Evolutionary conservation across 2,113 vertebrate species (phyloP).

Genomic region (Alces alces): DNA sequence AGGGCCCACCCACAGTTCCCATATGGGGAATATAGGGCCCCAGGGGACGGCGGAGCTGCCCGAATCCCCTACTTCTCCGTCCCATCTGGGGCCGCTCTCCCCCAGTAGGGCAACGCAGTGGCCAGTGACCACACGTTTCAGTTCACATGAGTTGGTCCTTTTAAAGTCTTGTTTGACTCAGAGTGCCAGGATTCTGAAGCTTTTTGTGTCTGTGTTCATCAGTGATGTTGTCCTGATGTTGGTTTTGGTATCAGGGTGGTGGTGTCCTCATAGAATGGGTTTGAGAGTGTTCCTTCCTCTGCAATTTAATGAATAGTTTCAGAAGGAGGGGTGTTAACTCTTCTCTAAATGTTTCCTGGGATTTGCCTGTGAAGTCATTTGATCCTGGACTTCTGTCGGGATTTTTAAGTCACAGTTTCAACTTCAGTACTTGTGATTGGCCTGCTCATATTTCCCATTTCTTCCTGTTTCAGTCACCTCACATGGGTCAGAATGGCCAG

Average conservation of each 20-base stretch:
- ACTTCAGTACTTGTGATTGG: background rate
- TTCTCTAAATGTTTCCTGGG: background rate
- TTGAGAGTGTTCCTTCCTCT: background rate
- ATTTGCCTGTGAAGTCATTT: background rate
- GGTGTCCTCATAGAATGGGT: background rate
- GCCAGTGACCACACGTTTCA: background rate
- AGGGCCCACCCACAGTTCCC: background rate
- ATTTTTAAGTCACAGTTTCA: background rate
- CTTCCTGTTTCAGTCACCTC: background rate
- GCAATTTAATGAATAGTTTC: background rate
- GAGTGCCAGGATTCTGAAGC: background rate
- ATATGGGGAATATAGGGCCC: accelerated
- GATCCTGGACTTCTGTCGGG: background rate
- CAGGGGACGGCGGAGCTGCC: background rate
- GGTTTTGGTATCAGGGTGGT: background rate
- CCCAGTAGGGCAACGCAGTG: no score
- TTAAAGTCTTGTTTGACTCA: background rate
- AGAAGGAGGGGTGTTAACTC: background rate
- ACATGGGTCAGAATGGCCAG: background rate
- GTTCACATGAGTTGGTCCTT: background rate
- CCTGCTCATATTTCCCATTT: background rate
- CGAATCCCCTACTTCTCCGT: no score
- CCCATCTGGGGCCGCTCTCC: no score
- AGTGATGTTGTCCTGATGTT: background rate
- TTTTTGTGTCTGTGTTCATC: background rate